These are phyloP conservation scores for Labeo rohita DNA, from an alignment of 2,113 vertebrate genomes.

Conservation along the genomic window DNA sequence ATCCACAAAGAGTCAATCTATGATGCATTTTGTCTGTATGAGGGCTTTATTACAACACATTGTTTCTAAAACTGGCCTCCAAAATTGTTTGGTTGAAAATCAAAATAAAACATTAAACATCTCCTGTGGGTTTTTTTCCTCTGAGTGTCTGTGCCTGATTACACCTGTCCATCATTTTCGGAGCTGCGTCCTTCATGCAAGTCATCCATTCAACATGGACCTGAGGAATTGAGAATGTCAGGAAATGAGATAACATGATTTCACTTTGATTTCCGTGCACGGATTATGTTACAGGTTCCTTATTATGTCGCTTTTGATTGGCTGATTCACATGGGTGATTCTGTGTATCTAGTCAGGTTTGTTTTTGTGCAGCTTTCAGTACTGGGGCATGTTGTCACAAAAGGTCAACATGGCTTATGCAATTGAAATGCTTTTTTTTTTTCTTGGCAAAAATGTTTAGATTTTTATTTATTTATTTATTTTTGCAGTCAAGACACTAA, in stretches of 20 bases:
- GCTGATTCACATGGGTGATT: background rate
- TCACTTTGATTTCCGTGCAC: background rate
- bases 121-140: background rate
- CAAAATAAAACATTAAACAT: background rate
- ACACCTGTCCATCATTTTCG: constrained; percentile 29
- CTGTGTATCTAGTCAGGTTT: background rate
- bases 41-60: background rate
- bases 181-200: background rate
- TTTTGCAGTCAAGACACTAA: background rate
- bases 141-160: background rate
- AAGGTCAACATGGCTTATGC: background rate
- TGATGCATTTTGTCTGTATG: background rate
- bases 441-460: background rate
- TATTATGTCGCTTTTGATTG: background rate
- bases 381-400: constrained; percentile 9
- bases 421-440: background rate
- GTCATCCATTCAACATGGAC: background rate
- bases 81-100: background rate
- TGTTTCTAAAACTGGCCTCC: background rate
- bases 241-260: constrained; percentile 9
- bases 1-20: background rate
- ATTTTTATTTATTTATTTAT: background rate
- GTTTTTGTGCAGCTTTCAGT: background rate
- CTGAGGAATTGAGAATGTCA: background rate
- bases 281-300: background rate